These are phyloP conservation scores for Presbytis comata DNA, from an alignment of 2,797 vertebrate species.

Conservation along the genomic window DNA sequence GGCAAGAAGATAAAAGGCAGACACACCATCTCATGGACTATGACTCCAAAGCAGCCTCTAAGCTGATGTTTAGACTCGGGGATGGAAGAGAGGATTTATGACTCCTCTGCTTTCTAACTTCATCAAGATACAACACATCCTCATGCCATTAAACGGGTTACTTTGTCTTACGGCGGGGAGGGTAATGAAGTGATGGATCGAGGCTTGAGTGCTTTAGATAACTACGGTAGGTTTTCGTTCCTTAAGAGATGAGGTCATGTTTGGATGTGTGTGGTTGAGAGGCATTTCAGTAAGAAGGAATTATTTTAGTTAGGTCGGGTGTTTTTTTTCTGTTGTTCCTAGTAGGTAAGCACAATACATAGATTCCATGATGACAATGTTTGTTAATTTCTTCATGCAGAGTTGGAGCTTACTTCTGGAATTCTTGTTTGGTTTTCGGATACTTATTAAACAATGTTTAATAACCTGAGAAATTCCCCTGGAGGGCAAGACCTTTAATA, in stretches of 20 bases:
- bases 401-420: background rate
- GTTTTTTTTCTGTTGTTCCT: background rate
- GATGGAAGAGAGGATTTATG: background rate
- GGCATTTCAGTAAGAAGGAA: background rate
- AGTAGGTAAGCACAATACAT: background rate
- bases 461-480: background rate
- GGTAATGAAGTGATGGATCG: background rate
- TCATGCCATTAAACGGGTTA: background rate
- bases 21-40: background rate
- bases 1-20: conserved; percentile 44
- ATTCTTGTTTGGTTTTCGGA: conserved; percentile 22
- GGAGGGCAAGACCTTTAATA: background rate
- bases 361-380: background rate
- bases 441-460: background rate
- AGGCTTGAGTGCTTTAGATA: background rate
- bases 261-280: background rate
- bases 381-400: background rate
- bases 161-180: background rate
- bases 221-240: background rate
- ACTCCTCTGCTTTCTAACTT: background rate
- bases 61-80: background rate
- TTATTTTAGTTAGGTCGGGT: background rate
- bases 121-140: background rate
- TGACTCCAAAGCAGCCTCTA: background rate
- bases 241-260: conserved; percentile 8